Conservation (phyloP, 2,113 vertebrate species). For the Clupea harengus region DNA sequence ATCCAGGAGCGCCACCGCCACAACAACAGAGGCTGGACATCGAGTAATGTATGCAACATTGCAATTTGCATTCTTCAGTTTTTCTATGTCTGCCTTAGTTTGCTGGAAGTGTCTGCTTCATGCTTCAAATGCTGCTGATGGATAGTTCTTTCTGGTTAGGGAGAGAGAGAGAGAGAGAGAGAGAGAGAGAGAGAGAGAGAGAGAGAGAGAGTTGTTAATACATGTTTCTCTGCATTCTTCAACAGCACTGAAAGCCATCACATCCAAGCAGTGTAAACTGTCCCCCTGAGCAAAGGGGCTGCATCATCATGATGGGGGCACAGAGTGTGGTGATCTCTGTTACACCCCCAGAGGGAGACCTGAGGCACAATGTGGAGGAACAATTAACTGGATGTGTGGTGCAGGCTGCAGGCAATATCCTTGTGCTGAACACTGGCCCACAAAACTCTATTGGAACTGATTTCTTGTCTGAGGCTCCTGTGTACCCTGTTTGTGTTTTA, state of each 20-base stretch:
- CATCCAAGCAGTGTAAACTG: not conserved
- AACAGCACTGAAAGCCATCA: not conserved
- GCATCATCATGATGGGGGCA: not conserved
- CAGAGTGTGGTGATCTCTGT: not conserved
- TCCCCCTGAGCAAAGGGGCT: not conserved
- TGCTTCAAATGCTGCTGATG: conserved; percentile 2
- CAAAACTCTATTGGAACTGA: no score
- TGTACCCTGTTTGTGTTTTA: no score
- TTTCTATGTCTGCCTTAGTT: not conserved
- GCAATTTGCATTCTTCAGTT: conserved; percentile 25
- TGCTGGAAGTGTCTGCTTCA: conserved; percentile 12
- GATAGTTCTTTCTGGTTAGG: not conserved
- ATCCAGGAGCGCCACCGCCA: conserved; percentile 33
- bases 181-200: not conserved
- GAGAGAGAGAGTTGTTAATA: not conserved
- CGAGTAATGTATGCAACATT: conserved; percentile 25
- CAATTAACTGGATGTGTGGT: not conserved
- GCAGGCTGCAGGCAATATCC: no score
- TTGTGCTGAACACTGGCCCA: no score
- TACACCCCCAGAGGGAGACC: not conserved
- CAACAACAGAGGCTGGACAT: conserved; percentile 37
- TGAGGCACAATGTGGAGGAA: not conserved
- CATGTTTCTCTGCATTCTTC: not conserved
- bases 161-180: no score
- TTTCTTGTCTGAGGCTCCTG: no score